These are phyloP conservation scores for Eremophila alpestris DNA, from an alignment of 2,797 vertebrate species.

Conservation along the genomic window DNA sequence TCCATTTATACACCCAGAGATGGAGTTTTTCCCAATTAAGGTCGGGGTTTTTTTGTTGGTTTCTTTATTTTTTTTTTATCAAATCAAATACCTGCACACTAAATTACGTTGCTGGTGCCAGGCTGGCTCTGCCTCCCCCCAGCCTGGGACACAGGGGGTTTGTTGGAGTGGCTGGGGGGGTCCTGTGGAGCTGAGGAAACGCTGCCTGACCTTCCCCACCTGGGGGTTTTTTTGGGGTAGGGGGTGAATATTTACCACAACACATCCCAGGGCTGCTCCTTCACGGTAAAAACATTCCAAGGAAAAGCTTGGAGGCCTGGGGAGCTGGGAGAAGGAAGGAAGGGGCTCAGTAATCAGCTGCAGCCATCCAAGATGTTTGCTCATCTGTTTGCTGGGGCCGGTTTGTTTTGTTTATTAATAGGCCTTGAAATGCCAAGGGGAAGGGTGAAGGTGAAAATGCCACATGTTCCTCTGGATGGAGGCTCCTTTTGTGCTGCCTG, in stretches of 20 bases:
- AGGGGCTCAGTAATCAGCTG: neutral
- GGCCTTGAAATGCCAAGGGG: conserved; percentile 45
- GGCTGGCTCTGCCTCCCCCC: conserved; percentile 61
- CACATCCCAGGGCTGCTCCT: neutral
- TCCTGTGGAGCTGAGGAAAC: neutral
- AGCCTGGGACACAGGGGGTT: conserved; percentile 49
- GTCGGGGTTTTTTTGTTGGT: neutral
- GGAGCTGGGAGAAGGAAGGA: neutral
- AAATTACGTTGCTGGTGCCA: conserved; percentile 80
- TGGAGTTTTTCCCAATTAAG: conserved; percentile 52
- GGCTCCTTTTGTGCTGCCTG: neutral
- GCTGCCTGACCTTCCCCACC: neutral
- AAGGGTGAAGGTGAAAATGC: conserved; percentile 36
- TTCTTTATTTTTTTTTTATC: conserved; percentile 72
- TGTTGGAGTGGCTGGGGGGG: neutral
- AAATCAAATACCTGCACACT: conserved; percentile 80
- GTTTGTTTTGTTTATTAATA: conserved; percentile 50
- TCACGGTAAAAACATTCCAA: neutral
- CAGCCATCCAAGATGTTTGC: conserved; percentile 9
- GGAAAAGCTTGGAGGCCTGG: neutral
- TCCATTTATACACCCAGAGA: neutral
- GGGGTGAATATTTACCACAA: neutral
- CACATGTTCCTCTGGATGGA: neutral
- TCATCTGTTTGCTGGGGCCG: conserved; percentile 21
- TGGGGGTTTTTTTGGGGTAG: neutral